Evolutionary conservation across 2,888 invertebrate genomes (phyloP), one percentile per base, ranked within the genome.

Genomic region (Sepioteuthis lessoniana): DNA sequence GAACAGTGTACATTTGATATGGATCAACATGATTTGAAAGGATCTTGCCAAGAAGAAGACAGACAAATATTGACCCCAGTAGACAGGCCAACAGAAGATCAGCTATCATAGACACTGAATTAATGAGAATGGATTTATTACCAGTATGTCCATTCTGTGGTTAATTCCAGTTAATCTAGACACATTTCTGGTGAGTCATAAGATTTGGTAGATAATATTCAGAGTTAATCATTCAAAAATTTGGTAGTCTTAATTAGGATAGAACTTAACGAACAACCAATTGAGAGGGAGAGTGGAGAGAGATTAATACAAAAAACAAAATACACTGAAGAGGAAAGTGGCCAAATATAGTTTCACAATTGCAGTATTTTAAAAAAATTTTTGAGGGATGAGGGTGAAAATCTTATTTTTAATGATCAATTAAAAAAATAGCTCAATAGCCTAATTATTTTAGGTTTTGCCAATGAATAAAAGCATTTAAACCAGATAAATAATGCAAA

Each of bases 31-130:
- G n/a, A n/a, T 2, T 76, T 76, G n/a, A 19, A 76, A 76, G n/a
- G 76, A 76, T 76, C 35, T 76, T 76, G 76, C 76, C n/a, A n/a
- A n/a, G n/a, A 76, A 76, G 76, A 76, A 76, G 76, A 76, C n/a
- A 19, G 76, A n/a, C 76, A 35, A 76, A 76, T 76, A 76, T 76
- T 76, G n/a, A 76, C 76, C 76, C 76, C 76, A 76, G 35, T 16
- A 76, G 76, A n/a, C 76, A 76, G 35, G 76, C 76, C 13, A 16
- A 76, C 19, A 76, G n/a, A n/a, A n/a, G 76, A 76, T 35, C n/a
- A 35, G 35, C 76, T 76, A 76, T 76, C 76, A 35, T 19, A 76
- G 76, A 76, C 76, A 76, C n/a, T n/a, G n/a, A 19, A 76, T 76
- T 76, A 76, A 76, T 76, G 76, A n/a, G 76, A 1, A 76, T 76